Evolutionary conservation across 2,888 invertebrate genomes (phyloP).

Genomic region (Thumatha senex): DNA sequence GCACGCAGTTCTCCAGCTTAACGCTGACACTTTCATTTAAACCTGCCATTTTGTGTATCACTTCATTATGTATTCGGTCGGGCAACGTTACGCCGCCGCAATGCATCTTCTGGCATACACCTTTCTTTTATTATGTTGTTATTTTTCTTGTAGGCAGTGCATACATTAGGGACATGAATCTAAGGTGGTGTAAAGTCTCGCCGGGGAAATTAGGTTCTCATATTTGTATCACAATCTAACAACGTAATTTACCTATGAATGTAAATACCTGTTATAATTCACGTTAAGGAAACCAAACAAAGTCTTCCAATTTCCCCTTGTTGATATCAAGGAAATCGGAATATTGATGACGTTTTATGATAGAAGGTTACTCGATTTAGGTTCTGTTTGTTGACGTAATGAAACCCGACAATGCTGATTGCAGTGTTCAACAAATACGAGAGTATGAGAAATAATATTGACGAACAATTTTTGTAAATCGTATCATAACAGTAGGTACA

Average conservation of each 20-base stretch:
- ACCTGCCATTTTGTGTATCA: too few species aligned
- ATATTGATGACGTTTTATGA: constrained; percentile 26
- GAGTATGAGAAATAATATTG: not conserved
- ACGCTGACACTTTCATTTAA: too few species aligned
- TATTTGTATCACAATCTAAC: not conserved
- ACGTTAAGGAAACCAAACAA: constrained; percentile 38
- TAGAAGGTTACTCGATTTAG: constrained; percentile 11
- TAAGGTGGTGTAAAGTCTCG: too few species aligned
- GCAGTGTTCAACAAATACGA: constrained; percentile 5
- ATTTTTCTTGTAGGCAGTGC: too few species aligned
- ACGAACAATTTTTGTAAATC: constrained; percentile 1
- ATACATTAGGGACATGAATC: too few species aligned
- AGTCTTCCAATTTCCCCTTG: constrained; percentile 42
- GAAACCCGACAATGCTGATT: constrained; percentile 8
- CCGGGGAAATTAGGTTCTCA: too few species aligned
- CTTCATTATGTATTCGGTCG: too few species aligned
- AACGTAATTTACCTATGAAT: constrained; percentile 16
- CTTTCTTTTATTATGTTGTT: too few species aligned
- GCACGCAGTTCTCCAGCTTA: too few species aligned
- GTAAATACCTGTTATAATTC: constrained; percentile 38
- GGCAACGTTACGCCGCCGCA: too few species aligned
- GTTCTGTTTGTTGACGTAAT: constrained; percentile 12
- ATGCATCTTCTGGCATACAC: too few species aligned
- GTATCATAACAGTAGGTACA: too few species aligned
- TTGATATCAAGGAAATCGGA: constrained; percentile 42